Evolutionary conservation across 2,797 vertebrate genomes (phyloP).

Genomic region (Echiichthys vipera): DNA sequence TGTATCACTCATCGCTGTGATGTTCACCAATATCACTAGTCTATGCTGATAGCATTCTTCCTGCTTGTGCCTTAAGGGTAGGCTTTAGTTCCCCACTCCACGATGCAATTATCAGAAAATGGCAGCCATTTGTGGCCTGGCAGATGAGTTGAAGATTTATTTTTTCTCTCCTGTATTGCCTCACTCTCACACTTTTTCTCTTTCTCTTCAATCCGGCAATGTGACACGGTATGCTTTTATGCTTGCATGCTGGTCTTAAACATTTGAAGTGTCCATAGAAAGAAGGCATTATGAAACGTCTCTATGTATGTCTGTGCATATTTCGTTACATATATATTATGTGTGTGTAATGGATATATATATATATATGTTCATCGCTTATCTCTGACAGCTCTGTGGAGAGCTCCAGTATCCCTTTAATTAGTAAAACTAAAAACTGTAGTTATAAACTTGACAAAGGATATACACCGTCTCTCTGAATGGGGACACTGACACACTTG

Average conservation of each 20-base stretch:
- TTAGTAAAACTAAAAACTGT: too few species aligned
- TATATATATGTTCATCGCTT: too few species aligned
- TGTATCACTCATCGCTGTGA: conserved; percentile 26
- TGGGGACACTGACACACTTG: too few species aligned
- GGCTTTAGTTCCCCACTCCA: conserved; percentile 41
- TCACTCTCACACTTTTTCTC: conserved; percentile 22
- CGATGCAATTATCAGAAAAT: conserved; percentile 73
- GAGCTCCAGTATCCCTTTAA: too few species aligned
- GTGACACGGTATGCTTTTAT: conserved; percentile 31
- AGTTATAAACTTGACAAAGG: too few species aligned
- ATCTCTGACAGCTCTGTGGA: too few species aligned
- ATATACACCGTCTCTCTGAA: too few species aligned
- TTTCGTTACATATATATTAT: neutral
- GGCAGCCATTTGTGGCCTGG: conserved; percentile 67
- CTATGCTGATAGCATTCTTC: conserved; percentile 47
- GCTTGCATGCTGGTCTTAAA: conserved; percentile 16
- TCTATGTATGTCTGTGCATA: neutral
- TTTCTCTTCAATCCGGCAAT: conserved; percentile 21
- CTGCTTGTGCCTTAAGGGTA: conserved; percentile 44
- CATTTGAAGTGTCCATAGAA: conserved; percentile 13
- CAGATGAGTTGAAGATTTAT: conserved; percentile 45
- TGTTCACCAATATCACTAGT: conserved; percentile 24
- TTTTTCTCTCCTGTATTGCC: conserved; percentile 34
- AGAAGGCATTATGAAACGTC: neutral
- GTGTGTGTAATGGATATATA: too few species aligned